A percentile compares a stretch with the other conserved stretches of the same genome.
These are phyloP conservation scores for Miltochrista miniata DNA, from an alignment of 2,888 invertebrate species.

Conservation along the genomic window DNA sequence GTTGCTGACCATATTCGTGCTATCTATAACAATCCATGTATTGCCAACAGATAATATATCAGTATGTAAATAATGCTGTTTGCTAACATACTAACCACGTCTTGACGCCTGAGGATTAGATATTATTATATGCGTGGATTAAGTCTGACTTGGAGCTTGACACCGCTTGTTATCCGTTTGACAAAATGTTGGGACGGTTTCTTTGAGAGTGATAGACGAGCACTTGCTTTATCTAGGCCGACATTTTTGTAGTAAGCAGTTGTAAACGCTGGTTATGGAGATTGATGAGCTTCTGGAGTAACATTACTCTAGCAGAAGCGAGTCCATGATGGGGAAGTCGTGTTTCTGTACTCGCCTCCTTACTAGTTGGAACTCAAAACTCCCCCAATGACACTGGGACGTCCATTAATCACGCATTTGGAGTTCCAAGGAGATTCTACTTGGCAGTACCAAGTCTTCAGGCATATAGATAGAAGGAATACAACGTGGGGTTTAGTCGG, in stretches of 20 bases:
- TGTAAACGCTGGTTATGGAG: no score
- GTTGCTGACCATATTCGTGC: slow-evolving; percentile 21
- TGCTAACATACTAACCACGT: slow-evolving; percentile 26
- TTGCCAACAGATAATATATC: slow-evolving; percentile 29
- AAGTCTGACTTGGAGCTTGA: slow-evolving; percentile 2
- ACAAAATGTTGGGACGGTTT: slow-evolving; percentile 1
- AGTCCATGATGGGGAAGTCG: no score
- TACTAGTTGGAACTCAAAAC: no score
- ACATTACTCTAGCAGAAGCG: no score
- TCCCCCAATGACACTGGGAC: no score
- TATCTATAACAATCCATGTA: slow-evolving; percentile 13
- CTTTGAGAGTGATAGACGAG: slow-evolving; percentile 1
- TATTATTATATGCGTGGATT: slow-evolving; percentile 12
- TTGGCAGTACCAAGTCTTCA: no score
- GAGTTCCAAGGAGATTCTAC: no score
- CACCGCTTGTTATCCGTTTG: not conserved
- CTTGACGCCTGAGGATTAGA: slow-evolving; percentile 11
- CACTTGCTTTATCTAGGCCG: not conserved
- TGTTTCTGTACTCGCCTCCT: no score
- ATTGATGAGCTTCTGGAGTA: no score
- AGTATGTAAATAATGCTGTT: slow-evolving; percentile 25
- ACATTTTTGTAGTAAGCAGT: not conserved
- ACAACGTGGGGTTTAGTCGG: no score
- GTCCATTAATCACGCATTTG: no score
- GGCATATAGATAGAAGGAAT: no score